Conservation (phyloP, 2,113 vertebrate species). For the Collichthys lucidus region DNA sequence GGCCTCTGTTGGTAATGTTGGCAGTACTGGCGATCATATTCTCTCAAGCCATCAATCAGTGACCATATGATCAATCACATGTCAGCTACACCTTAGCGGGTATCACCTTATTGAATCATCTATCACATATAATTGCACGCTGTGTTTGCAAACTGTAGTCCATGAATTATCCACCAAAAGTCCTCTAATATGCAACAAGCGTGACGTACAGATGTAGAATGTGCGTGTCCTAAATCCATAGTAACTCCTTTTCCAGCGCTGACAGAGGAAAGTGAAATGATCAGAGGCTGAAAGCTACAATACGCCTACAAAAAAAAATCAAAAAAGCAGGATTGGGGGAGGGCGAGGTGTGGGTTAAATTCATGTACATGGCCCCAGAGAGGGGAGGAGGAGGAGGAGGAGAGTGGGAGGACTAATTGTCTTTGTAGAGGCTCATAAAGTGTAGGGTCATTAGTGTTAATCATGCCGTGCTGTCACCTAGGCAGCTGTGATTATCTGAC, state of each 20-base stretch:
- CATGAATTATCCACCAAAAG: conserved; percentile 56
- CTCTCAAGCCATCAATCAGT: conserved; percentile 59
- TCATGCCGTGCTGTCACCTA: conserved; percentile 79
- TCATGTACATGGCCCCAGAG: conserved; percentile 42
- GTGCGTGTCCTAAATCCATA: background rate
- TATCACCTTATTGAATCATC: conserved; percentile 60
- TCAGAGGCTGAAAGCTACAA: conserved; percentile 3
- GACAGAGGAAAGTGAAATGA: conserved; percentile 15
- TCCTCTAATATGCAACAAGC: conserved; percentile 25
- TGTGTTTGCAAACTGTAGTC: conserved; percentile 34
- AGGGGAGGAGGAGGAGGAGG: conserved; percentile 39
- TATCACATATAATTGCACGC: conserved; percentile 65
- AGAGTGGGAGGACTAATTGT: conserved; percentile 75
- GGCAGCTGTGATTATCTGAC: conserved; percentile 75
- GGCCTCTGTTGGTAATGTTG: conserved; percentile 19
- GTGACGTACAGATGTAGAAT: background rate
- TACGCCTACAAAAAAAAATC: background rate
- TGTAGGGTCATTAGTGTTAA: conserved; percentile 81
- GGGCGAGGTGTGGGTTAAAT: conserved; percentile 57
- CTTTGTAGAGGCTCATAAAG: conserved; percentile 80
- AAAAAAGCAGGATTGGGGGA: conserved; percentile 15
- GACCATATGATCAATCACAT: conserved; percentile 56
- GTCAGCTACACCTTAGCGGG: conserved; percentile 49
- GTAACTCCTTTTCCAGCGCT: background rate
- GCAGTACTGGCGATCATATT: conserved; percentile 20